Percentiles rank a stretch among this genome's conserved stretches.
These are phyloP conservation scores for Danaus chrysippus DNA, from an alignment of 2,888 invertebrate genomes.

Conservation along the genomic window DNA sequence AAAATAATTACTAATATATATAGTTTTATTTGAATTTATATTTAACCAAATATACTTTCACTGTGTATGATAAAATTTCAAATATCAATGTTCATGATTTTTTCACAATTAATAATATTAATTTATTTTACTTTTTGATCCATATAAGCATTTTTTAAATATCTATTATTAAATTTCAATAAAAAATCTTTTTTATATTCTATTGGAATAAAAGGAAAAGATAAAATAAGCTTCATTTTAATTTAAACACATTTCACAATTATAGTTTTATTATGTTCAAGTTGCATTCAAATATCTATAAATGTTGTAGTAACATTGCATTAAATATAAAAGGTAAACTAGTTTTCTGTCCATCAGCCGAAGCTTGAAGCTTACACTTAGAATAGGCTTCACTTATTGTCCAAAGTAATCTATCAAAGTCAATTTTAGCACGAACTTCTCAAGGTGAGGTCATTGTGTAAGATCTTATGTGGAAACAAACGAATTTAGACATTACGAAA, in stretches of 20 bases:
- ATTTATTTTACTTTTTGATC: too few species aligned
- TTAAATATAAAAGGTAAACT: background rate
- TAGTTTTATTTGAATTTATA: too few species aligned
- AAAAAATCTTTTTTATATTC: too few species aligned
- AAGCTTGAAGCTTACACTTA: slow-evolving; percentile 32
- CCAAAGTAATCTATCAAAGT: slow-evolving; percentile 49
- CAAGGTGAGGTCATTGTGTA: slow-evolving; percentile 48
- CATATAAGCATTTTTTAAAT: too few species aligned
- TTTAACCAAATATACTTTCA: too few species aligned
- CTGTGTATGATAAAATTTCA: too few species aligned
- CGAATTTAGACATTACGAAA: slow-evolving; percentile 24
- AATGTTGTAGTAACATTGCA: background rate
- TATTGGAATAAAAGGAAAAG: background rate
- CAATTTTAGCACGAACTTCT: slow-evolving; percentile 49
- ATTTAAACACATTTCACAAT: background rate
- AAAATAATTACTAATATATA: too few species aligned
- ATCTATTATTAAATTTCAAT: too few species aligned
- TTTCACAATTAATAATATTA: too few species aligned
- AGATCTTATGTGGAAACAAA: slow-evolving; percentile 18
- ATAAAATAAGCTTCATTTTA: background rate
- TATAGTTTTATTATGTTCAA: background rate
- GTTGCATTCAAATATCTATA: background rate
- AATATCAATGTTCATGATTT: too few species aligned
- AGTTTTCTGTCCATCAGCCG: slow-evolving; percentile 23
- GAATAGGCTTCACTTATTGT: slow-evolving; percentile 39